These are phyloP conservation scores for Synaphobranchus kaupii DNA, from an alignment of 2,797 vertebrate genomes.

Conservation along the genomic window DNA sequence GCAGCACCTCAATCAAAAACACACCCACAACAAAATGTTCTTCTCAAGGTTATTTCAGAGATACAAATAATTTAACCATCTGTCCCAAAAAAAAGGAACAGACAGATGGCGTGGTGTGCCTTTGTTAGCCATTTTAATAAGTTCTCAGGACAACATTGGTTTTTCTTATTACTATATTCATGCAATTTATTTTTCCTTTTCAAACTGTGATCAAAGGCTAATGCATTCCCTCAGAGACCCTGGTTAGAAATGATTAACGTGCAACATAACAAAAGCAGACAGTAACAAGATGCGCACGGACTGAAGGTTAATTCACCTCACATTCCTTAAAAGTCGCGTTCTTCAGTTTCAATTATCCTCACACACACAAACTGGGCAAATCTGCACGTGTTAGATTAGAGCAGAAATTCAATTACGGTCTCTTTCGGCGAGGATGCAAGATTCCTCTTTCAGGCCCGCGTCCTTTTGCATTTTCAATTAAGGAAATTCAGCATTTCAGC, in stretches of 20 bases:
- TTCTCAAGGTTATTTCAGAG: conserved; percentile 14
- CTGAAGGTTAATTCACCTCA: neutral
- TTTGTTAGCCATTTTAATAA: neutral
- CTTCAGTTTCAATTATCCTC: neutral
- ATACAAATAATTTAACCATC: conserved; percentile 2
- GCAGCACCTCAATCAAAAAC: neutral
- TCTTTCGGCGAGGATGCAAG: neutral
- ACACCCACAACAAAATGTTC: neutral
- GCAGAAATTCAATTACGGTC: neutral
- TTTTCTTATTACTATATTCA: conserved; percentile 16
- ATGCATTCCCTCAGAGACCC: neutral
- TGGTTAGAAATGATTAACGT: neutral
- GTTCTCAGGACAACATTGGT: neutral
- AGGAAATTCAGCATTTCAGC: neutral
- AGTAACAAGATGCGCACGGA: neutral
- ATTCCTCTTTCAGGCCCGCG: neutral
- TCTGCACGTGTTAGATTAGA: neutral
- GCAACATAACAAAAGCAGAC: conserved; percentile 12
- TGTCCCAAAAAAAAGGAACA: neutral
- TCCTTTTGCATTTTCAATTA: neutral
- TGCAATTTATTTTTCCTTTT: neutral
- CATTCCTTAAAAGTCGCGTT: neutral
- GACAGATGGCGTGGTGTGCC: neutral
- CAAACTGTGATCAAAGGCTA: conserved; percentile 6
- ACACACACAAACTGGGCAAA: neutral